Evolutionary conservation across 2,888 invertebrate genomes (phyloP), one percentile per base, ranked within the genome.

Genomic region (Acrocera orbiculus): DNA sequence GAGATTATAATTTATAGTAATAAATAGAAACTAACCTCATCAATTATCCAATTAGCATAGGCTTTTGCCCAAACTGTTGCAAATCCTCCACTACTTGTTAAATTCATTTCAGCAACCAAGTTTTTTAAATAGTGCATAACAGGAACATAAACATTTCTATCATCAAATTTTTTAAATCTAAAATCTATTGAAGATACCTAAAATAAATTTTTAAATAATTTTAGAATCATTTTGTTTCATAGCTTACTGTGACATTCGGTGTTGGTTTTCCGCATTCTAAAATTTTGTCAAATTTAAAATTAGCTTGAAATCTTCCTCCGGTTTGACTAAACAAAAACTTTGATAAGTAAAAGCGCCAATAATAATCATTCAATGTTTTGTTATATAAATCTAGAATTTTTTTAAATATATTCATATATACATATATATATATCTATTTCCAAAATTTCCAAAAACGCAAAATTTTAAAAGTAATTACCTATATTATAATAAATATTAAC

Each of bases 41-140:
- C 80, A 1, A 79, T 79, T 26, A 74, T 73, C 80, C 81, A 81
- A 42, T 73, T 69, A 7, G 71, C 73, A 48, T 78, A 80, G 32
- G 67, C 66, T 56, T 72, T 72, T 8, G 76, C 72, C 79, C 79
- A 80, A 2, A 73, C 69, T 30, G 73, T 74, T 3, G 69, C 66
- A 54, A 70, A 72, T 19, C 66, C 65, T 43, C 72, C 67, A 2
- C 70, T 71, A 4, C 68, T 63, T 4, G 67, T 64, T 37, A 80
- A 67, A 47, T 71, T 66, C 1, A 67, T 57, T 7, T 63, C 54
- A 38, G 65, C 63, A 0, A 73, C 66, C 13, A 76, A 50, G 33
- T 58, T 41, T 51, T 70, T 70, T 1, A 73, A 62, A 37, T 58
- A 51, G 47, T 77, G 72, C 79, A 81, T 81, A 1, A 77, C 79